Conservation (phyloP, 2,113 vertebrate genomes). For the Poicephalus meyeri region DNA sequence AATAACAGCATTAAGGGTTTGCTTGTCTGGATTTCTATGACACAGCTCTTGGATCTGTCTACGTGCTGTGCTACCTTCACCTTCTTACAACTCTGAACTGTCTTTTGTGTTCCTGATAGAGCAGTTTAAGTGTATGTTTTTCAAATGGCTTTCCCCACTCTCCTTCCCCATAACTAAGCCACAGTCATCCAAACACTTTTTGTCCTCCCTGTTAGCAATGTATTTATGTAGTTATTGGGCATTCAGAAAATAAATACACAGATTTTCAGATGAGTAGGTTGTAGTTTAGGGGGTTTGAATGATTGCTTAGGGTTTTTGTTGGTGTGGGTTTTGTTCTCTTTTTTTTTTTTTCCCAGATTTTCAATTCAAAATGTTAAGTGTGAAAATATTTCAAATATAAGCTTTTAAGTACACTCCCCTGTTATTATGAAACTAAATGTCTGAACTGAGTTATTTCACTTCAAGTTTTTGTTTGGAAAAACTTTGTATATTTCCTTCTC, state of each 20-base stretch:
- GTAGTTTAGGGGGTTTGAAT: background rate
- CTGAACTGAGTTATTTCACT: background rate
- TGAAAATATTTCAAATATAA: background rate
- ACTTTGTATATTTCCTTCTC: background rate
- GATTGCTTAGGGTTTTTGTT: background rate
- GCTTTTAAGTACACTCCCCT: background rate
- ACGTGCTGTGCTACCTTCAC: background rate
- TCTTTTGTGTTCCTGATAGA: background rate
- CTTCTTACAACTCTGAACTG: background rate
- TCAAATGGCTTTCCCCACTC: fast-evolving
- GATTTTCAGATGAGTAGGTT: background rate
- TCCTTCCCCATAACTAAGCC: fast-evolving
- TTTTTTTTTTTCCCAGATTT: background rate
- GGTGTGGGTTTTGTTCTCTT: background rate
- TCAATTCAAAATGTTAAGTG: background rate
- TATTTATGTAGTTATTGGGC: background rate
- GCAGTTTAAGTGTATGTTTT: background rate
- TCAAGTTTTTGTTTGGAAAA: background rate
- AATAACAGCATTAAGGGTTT: background rate
- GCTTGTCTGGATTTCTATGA: background rate
- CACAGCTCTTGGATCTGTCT: background rate
- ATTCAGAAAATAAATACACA: background rate
- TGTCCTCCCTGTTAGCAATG: background rate
- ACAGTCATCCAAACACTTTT: background rate
- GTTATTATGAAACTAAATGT: background rate